A percentile compares a stretch with the other conserved stretches of the same genome.
phyloP scores from a whole-genome alignment of 2,113 vertebrate genomes.

The Pyxicephalus adspersus region DNA sequence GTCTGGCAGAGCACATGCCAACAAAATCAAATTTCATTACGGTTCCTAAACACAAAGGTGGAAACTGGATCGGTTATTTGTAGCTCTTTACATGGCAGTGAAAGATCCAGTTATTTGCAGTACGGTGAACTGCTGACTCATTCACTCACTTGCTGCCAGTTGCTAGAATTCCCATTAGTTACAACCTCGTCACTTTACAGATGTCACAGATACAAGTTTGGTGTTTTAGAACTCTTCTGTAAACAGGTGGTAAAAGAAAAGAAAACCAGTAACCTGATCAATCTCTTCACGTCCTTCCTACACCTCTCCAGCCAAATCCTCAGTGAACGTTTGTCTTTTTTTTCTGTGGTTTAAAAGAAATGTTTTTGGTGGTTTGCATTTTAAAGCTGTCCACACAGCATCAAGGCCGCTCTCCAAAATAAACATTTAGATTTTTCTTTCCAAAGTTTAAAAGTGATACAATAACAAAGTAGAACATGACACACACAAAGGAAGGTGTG shows the following conservation, averaged over 20 bases:
- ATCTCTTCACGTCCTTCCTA: conserved; percentile 18
- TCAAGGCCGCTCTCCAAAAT: conserved; percentile 7
- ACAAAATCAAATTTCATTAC: background rate
- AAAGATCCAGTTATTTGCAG: conserved; percentile 16
- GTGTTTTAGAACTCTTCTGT: conserved; percentile 21
- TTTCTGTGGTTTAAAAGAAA: conserved; percentile 38
- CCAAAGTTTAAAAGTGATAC: conserved; percentile 26
- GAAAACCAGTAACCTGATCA: conserved; percentile 47
- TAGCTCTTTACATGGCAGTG: background rate
- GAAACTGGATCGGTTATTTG: conserved; percentile 2
- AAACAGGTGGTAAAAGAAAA: conserved; percentile 48
- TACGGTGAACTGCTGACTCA: conserved; percentile 12
- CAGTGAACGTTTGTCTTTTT: conserved; percentile 36
- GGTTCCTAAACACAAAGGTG: background rate
- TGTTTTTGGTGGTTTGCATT: conserved; percentile 16
- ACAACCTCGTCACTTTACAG: background rate
- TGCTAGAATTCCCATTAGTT: conserved; percentile 8
- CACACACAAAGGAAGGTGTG: conserved; percentile 5
- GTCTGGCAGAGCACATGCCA: background rate
- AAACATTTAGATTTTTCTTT: conserved; percentile 33
- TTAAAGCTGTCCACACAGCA: conserved; percentile 20
- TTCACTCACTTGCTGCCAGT: conserved; percentile 15
- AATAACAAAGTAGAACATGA: conserved; percentile 27
- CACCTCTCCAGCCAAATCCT: conserved; percentile 15
- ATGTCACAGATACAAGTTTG: conserved; percentile 25